Percentiles rank a stretch among this genome's conserved stretches.
Conservation (phyloP, 2,113 vertebrate species). For the Tyto alba region DNA sequence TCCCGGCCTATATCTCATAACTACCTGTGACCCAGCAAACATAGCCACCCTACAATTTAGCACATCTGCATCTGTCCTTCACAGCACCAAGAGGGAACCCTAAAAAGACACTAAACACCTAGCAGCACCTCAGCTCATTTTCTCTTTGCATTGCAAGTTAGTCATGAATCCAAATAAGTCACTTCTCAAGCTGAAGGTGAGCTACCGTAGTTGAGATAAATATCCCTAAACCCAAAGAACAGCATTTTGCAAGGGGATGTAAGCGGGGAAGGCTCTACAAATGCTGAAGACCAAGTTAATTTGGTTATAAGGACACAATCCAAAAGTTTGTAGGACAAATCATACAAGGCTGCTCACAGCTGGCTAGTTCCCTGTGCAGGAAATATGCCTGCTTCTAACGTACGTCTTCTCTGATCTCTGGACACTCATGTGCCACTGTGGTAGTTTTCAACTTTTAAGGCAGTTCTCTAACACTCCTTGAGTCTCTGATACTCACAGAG, state of each 20-base stretch:
- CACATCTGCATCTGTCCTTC: not conserved
- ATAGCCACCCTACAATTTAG: not conserved
- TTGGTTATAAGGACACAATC: not conserved
- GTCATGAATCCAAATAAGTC: not conserved
- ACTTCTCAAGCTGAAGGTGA: not conserved
- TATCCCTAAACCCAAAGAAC: not conserved
- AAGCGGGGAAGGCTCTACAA: not conserved
- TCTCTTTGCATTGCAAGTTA: not conserved
- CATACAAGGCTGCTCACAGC: not conserved
- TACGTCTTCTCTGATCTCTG: not conserved
- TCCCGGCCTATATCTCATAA: not conserved
- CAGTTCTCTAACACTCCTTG: not conserved
- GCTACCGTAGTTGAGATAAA: not conserved
- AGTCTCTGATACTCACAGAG: conserved; percentile 63
- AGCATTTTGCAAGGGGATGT: not conserved
- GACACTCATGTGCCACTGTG: not conserved
- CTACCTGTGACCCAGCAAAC: not conserved
- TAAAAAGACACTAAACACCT: not conserved
- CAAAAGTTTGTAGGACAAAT: not conserved
- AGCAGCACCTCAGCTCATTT: not conserved
- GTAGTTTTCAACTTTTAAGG: not conserved
- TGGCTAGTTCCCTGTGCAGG: not conserved
- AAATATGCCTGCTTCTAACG: not conserved
- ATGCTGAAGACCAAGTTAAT: not conserved
- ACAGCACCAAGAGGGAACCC: not conserved